phyloP scores from a whole-genome alignment of 2,113 vertebrate genomes.

The Acanthochromis polyacanthus region DNA sequence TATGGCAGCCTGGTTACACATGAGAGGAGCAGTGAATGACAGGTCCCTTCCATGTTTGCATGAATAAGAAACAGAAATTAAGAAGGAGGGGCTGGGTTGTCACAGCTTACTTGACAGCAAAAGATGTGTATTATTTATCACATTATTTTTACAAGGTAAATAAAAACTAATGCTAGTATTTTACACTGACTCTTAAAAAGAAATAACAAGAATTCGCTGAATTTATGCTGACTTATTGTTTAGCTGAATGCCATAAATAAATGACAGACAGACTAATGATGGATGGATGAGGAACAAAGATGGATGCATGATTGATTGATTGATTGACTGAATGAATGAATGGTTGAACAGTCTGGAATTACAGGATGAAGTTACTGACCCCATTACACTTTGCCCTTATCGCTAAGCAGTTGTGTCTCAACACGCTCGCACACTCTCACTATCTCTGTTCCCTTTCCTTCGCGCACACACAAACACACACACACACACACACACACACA shows the following conservation, averaged over 20 bases:
- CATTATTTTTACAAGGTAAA: not conserved
- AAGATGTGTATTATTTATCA: constrained; percentile 9
- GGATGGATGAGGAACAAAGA: constrained; percentile 10
- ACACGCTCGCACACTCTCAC: constrained; percentile 21
- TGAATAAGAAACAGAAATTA: not conserved
- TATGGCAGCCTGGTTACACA: constrained; percentile 2
- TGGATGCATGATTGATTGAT: not conserved
- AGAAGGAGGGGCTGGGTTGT: not conserved
- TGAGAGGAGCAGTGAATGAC: not conserved
- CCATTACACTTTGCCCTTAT: constrained; percentile 54
- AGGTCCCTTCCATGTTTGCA: not conserved
- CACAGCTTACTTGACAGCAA: not conserved
- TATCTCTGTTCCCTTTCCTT: constrained; percentile 13
- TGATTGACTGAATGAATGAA: constrained; percentile 36
- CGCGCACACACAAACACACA: not conserved
- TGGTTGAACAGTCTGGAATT: constrained; percentile 67
- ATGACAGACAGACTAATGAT: not conserved
- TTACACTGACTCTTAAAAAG: too few relatives aligned
- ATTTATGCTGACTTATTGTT: not conserved
- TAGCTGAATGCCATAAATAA: not conserved
- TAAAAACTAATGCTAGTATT: not conserved
- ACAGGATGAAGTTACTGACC: constrained; percentile 64
- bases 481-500: constrained; percentile 22
- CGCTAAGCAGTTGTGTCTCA: constrained; percentile 59
- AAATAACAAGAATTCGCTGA: not conserved